Base-by-base conservation (phyloP, 2,888 invertebrate genomes). In the Pterostichus niger region DNA sequence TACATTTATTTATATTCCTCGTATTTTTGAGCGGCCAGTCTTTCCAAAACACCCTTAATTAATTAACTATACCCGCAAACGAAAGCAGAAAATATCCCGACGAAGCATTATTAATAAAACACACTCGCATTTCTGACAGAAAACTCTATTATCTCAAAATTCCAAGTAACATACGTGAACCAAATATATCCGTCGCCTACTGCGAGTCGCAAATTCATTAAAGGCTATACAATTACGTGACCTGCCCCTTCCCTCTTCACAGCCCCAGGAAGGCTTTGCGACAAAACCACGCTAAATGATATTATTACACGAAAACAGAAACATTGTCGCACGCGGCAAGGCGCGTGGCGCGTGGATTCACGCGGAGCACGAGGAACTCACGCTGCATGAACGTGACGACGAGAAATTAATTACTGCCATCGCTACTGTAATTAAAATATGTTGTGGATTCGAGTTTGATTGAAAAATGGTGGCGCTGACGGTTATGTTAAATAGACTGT, bases 261-360 rank as follows among this genome's bases (percentile, higher is more conserved):
- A 17, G 15, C 3, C 5, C 24, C 24, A 31, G 10, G 59, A 11
- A 59, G 31, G 24, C 31, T 59, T 59, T 64, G 64, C 35, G n/a
- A 35, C 64, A 64, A 59, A 64, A 64, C 64, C 64, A 35, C 33
- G 64, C 13, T 44, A 49, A 73, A 73, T 73, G 73, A 73, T 49
- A 73, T 73, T 73, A 73, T 73, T 73, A 73, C 49, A 15, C 46
- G 73, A 73, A 73, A 73, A 73, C 49, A 73, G 44, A 17, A 49
- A 46, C 73, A 73, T 73, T 49, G 73, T 73, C 15, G 31, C 73
- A 73, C 73, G 73, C 44, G 73, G 73, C 44, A 10, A 17, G 15
- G 49, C n/a, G 17, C 73, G 73, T 46, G 73, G 59, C 31, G 31
- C 31, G 59, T 17, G 59, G 2, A 59, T 59, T 6, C 59, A 10